Evolutionary conservation across 64 coral and sea anemone genomes (phyloP).

Genomic region (Pocillopora damicornis): DNA sequence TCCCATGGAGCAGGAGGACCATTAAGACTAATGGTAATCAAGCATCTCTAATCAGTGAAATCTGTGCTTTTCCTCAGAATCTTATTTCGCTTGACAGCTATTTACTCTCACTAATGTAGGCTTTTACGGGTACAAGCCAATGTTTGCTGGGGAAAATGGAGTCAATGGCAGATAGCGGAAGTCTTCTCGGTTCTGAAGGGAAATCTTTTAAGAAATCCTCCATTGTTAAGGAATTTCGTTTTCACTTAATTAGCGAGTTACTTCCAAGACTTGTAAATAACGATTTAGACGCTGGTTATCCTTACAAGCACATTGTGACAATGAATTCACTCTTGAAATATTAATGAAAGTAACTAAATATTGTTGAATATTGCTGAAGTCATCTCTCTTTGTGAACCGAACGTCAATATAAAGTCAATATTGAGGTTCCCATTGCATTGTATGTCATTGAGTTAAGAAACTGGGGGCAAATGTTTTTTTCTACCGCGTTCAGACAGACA

Average conservation of each 20-base stretch:
- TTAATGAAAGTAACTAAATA: constrained; percentile 16
- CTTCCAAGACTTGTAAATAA: not conserved
- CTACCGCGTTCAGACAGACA: not conserved
- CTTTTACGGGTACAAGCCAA: constrained; percentile 1
- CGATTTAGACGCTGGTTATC: not conserved
- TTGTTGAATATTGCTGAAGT: constrained; percentile 6
- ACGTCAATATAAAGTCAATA: not conserved
- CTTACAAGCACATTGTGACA: not conserved
- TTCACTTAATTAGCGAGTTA: constrained; percentile 8
- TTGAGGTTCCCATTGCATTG: not conserved
- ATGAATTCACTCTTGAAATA: constrained; percentile 28
- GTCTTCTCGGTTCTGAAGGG: not conserved
- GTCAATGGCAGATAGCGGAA: not conserved
- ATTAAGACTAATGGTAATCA: not conserved
- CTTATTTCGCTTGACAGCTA: not conserved
- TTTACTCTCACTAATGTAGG: constrained; percentile 26
- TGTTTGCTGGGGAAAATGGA: not conserved
- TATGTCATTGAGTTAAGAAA: not conserved
- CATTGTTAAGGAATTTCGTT: not conserved
- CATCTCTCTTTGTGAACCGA: not conserved
- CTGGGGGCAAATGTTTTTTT: not conserved
- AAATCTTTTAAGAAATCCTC: not conserved
- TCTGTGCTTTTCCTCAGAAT: not conserved
- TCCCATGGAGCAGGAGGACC: constrained; percentile 16
- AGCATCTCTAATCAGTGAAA: constrained; percentile 7